phyloP scores from a whole-genome alignment of 2,113 vertebrate genomes.

The Nyctibius bracteatus region DNA sequence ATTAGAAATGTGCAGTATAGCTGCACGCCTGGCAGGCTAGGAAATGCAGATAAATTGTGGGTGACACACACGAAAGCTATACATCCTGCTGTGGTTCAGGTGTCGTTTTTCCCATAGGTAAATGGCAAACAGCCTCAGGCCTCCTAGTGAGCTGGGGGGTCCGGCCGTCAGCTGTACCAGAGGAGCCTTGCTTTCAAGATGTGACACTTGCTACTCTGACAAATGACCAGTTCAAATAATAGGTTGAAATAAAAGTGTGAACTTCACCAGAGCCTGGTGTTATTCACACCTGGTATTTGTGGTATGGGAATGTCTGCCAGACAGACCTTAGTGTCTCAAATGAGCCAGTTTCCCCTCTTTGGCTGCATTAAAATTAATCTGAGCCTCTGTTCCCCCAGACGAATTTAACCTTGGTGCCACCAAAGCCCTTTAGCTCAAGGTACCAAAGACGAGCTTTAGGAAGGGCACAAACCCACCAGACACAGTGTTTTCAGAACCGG shows the following conservation, averaged over 20 bases:
- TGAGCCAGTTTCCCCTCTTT: not conserved
- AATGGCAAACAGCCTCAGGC: not conserved
- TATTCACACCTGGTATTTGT: not conserved
- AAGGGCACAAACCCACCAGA: not conserved
- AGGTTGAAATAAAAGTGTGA: rapidly evolving
- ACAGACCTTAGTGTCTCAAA: not conserved
- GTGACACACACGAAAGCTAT: not conserved
- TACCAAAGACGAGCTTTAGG: not conserved
- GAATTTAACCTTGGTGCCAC: not conserved
- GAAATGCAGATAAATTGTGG: not conserved
- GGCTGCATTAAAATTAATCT: not conserved
- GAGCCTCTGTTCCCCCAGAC: not conserved
- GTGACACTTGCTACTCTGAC: rapidly evolving
- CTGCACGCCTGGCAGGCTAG: not conserved
- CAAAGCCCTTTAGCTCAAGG: not conserved
- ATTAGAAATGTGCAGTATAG: not conserved
- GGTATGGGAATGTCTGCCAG: not conserved
- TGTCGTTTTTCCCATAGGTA: not conserved
- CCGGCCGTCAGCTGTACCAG: not conserved
- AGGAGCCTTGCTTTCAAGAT: not conserved
- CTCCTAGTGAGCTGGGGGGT: not conserved
- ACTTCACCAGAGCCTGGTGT: rapidly evolving
- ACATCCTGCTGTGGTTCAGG: not conserved
- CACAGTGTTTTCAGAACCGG: not conserved
- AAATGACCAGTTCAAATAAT: not conserved